Evolutionary conservation across 2,797 vertebrate genomes (phyloP).

Genomic region (Channa striata): DNA sequence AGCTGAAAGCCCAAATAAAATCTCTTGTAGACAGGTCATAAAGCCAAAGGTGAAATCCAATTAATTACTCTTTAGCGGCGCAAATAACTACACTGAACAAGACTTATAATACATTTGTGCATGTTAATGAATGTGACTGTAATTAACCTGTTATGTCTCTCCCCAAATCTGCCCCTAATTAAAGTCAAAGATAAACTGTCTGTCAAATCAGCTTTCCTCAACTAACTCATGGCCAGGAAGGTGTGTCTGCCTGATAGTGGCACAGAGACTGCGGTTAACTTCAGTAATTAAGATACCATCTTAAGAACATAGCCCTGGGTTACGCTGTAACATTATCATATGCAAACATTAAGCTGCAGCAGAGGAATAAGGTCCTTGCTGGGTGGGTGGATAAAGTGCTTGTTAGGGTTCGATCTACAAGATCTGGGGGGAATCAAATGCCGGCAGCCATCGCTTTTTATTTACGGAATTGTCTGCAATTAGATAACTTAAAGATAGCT

Average conservation of each 20-base stretch:
- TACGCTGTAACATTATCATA: slow-evolving; percentile 36
- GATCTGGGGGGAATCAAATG: background rate
- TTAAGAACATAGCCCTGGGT: slow-evolving; percentile 46
- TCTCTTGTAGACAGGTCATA: slow-evolving; percentile 60
- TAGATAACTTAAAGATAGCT: background rate
- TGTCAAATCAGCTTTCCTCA: slow-evolving; percentile 53
- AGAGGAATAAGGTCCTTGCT: slow-evolving; percentile 42
- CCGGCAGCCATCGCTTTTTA: background rate
- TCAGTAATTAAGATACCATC: slow-evolving; percentile 59
- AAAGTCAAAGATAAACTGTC: slow-evolving; percentile 70
- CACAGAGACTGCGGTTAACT: slow-evolving; percentile 28
- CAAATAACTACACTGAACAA: slow-evolving; percentile 58
- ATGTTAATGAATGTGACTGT: slow-evolving; percentile 73
- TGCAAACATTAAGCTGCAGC: slow-evolving; percentile 40
- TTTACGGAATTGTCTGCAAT: background rate
- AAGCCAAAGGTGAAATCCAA: slow-evolving; percentile 74
- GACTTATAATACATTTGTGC: slow-evolving; percentile 60
- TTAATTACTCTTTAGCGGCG: slow-evolving; percentile 61
- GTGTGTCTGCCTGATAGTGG: slow-evolving; percentile 51
- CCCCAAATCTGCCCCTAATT: slow-evolving; percentile 68
- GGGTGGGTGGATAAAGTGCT: slow-evolving; percentile 21
- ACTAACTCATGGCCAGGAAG: slow-evolving; percentile 38
- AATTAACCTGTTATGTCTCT: slow-evolving; percentile 67
- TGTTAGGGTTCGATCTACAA: slow-evolving; percentile 5
- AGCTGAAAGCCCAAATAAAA: slow-evolving; percentile 60